phyloP scores from a whole-genome alignment of 37 sponge, comb jelly and placozoan species.

The Bolinopsis microptera region DNA sequence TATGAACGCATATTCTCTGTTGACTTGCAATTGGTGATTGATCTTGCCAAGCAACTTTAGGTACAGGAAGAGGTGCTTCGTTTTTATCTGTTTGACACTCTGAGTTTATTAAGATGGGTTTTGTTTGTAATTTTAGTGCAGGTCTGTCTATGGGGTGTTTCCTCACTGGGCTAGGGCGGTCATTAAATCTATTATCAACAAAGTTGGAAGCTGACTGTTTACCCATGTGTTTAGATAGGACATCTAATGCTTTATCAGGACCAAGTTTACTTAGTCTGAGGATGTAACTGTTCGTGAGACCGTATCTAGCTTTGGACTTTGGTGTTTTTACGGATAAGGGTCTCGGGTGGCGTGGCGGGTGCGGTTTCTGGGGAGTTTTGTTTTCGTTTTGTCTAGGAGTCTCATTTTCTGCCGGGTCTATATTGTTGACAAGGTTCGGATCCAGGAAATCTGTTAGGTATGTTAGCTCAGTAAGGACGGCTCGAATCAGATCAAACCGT shows the following conservation, averaged over 20 bases:
- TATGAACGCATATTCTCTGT: background rate
- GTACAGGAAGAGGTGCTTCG: background rate
- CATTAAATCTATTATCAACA: background rate
- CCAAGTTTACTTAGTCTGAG: constrained; percentile 43
- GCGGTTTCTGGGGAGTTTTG: background rate
- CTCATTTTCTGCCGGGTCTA: background rate
- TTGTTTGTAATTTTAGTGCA: background rate
- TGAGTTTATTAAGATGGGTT: background rate
- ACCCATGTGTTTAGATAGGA: constrained; percentile 34
- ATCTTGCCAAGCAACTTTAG: constrained; percentile 43
- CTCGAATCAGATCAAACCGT: constrained; percentile 27
- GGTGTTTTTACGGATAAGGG: background rate
- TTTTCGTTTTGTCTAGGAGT: background rate
- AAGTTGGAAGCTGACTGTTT: background rate
- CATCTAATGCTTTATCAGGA: constrained; percentile 47
- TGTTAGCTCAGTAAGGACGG: constrained; percentile 42
- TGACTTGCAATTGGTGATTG: background rate
- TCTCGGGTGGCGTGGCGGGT: background rate
- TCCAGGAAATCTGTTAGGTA: constrained; percentile 56
- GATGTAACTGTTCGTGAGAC: constrained; percentile 59
- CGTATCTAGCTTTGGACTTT: background rate
- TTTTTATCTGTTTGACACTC: constrained; percentile 14
- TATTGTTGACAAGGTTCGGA: background rate
- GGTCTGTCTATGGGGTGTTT: background rate
- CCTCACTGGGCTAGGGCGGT: background rate